These are phyloP conservation scores for Megaceryle torquata DNA, from an alignment of 2,113 vertebrate genomes.

Conservation along the genomic window DNA sequence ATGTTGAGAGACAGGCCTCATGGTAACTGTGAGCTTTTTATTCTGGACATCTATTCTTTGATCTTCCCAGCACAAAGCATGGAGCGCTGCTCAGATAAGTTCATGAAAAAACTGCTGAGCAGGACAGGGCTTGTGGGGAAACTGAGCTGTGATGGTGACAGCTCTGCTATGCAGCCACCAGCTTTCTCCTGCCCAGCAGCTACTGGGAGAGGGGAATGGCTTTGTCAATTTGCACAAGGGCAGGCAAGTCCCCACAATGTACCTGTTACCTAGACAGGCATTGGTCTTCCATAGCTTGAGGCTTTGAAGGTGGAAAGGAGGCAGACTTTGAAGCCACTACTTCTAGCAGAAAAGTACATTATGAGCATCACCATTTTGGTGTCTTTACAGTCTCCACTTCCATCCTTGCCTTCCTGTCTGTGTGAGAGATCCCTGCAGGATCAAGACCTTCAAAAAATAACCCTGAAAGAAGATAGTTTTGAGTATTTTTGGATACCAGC, in stretches of 20 bases:
- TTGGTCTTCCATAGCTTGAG: background rate
- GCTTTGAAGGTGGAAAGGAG: background rate
- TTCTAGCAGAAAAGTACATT: background rate
- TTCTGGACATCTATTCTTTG: slow-evolving; percentile 12
- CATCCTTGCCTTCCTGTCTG: background rate
- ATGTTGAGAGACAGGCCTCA: background rate
- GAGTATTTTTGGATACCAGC: background rate
- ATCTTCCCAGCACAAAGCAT: slow-evolving; percentile 7
- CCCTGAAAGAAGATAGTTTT: background rate
- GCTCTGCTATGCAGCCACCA: background rate
- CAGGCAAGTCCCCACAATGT: background rate
- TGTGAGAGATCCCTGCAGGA: background rate
- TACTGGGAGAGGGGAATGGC: background rate
- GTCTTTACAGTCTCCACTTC: background rate
- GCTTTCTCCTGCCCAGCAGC: background rate
- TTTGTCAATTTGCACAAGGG: background rate
- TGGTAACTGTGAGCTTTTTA: slow-evolving; percentile 28
- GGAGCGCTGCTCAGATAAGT: background rate
- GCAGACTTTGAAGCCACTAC: background rate
- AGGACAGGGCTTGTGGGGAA: background rate
- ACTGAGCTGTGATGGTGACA: rapidly evolving
- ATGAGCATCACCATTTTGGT: background rate
- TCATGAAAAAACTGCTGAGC: slow-evolving; percentile 1
- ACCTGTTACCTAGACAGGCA: background rate
- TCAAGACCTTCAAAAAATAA: background rate